A percentile compares a stretch with the other conserved stretches of the same genome.
Evolutionary conservation across 1,140 invertebrate species (phyloP).

Genomic region (Macrobrachium nipponense): DNA sequence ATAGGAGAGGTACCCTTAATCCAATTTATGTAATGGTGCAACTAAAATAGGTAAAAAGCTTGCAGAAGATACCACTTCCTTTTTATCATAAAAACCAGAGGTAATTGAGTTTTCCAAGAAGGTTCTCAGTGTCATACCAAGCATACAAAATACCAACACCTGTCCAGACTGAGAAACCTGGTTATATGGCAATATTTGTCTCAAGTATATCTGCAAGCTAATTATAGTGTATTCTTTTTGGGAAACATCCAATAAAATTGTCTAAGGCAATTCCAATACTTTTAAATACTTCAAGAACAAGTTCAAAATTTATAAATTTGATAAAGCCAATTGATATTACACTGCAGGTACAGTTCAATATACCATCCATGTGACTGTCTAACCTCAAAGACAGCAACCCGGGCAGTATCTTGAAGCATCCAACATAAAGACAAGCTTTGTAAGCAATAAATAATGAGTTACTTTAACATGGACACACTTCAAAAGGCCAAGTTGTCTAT

Average conservation of each 20-base stretch:
- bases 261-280: too few relatives aligned
- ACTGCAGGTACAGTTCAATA: neutral
- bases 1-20: too few relatives aligned
- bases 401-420: constrained; percentile 4
- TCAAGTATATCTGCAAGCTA: neutral
- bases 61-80: neutral
- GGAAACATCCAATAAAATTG: too few relatives aligned
- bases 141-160: constrained; percentile 58
- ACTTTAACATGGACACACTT: neutral
- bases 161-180: constrained; percentile 60
- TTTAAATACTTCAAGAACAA: too few relatives aligned
- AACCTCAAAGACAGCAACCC: neutral
- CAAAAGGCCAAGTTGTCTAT: constrained; percentile 15
- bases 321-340: too few relatives aligned
- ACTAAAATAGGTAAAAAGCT: neutral
- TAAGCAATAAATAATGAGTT: too few relatives aligned
- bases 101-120: constrained; percentile 7
- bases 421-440: neutral
- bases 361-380: neutral
- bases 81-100: constrained; percentile 24
- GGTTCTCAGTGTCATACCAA: constrained; percentile 48
- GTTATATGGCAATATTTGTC: constrained; percentile 11
- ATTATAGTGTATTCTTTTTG: neutral
- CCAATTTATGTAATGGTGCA: too few relatives aligned
- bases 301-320: neutral